Conservation (phyloP, 2,797 vertebrate genomes). For the Eidolon dupreanum region DNA sequence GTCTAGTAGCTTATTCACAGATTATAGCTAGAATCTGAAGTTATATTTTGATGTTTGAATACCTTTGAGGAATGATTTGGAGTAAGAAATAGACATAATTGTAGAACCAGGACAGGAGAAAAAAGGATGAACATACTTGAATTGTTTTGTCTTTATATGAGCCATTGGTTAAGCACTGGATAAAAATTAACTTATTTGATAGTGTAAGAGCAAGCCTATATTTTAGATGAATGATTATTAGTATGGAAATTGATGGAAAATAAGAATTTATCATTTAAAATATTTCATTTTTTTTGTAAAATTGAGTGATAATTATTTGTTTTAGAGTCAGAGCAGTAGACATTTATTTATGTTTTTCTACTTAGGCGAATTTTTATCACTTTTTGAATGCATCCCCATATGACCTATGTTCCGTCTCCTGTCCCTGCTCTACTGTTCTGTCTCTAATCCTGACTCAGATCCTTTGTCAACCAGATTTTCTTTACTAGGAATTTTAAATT, state of each 20-base stretch:
- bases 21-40: neutral
- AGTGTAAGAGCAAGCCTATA: neutral
- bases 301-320: neutral
- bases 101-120: neutral
- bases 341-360: neutral
- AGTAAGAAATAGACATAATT: neutral
- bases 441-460: neutral
- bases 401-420: neutral
- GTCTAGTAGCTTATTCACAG: neutral
- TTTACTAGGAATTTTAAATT: neutral
- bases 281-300: neutral
- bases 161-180: neutral
- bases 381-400: neutral
- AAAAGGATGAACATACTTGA: neutral
- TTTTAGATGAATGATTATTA: conserved; percentile 36
- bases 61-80: neutral
- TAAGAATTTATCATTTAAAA: conserved; percentile 9
- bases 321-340: neutral
- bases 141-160: neutral
- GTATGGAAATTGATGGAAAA: neutral
- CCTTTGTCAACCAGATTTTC: neutral
- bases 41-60: conserved; percentile 1
- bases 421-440: neutral
- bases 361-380: neutral
- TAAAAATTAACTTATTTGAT: neutral